These are phyloP conservation scores for Rhinogobius similis DNA, from an alignment of 2,113 vertebrate genomes.

Conservation along the genomic window DNA sequence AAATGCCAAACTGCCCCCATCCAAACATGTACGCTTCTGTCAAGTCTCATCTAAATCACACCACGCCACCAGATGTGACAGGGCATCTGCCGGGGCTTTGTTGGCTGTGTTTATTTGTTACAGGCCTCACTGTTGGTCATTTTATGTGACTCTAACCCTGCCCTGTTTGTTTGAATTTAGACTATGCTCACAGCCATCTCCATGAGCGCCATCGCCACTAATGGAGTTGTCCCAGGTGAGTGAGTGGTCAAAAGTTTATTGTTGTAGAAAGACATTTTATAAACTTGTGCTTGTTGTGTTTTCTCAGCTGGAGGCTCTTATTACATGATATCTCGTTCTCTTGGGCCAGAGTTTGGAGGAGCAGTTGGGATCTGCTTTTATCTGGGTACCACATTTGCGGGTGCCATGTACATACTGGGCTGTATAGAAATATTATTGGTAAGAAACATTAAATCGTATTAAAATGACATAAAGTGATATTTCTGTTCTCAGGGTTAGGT, in stretches of 20 bases:
- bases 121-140: not conserved
- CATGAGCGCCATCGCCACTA: constrained; percentile 98
- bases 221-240: constrained; percentile 97
- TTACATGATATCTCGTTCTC: constrained; percentile 98
- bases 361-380: constrained; percentile 99
- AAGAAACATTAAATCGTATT: constrained; percentile 42
- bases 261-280: not conserved
- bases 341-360: constrained; percentile 96
- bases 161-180: constrained; percentile 71
- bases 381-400: constrained; percentile 96
- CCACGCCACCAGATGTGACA: constrained; percentile 6
- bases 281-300: constrained; percentile 26
- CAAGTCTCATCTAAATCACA: not conserved
- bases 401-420: constrained; percentile 98
- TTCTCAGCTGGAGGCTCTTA: constrained; percentile 93
- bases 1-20: not conserved
- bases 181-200: constrained; percentile 99
- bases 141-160: not conserved
- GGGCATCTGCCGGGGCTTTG: constrained; percentile 10
- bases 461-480: not conserved
- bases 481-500: not conserved
- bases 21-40: not conserved
- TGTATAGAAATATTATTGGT: constrained; percentile 98
- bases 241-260: not conserved
- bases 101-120: constrained; percentile 6